Conservation (phyloP, 2,113 vertebrate species). For the Macaca nemestrina region DNA sequence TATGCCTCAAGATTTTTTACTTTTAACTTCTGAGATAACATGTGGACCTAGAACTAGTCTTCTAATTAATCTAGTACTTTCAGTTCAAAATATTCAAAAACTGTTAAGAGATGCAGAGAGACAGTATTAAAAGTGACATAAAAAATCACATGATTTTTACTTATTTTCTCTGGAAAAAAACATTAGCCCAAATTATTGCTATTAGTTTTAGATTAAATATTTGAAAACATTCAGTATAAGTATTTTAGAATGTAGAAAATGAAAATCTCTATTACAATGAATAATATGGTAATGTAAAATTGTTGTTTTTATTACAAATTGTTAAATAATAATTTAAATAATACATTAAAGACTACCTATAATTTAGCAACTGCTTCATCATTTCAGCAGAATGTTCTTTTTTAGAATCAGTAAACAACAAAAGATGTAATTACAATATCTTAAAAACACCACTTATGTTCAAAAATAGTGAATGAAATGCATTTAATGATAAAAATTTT, state of each 20-base stretch:
- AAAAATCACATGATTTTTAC: neutral
- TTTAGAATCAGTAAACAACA: neutral
- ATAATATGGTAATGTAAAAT: neutral
- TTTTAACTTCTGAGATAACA: neutral
- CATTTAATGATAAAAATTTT: neutral
- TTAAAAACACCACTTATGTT: neutral
- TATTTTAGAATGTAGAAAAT: conserved; percentile 9
- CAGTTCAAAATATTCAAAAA: neutral
- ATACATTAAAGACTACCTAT: neutral
- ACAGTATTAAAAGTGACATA: neutral
- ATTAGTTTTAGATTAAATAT: conserved; percentile 13
- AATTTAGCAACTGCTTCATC: neutral
- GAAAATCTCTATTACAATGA: neutral
- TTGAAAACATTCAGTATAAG: neutral
- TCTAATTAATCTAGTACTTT: neutral
- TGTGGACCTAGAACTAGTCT: neutral
- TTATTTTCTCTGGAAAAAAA: neutral
- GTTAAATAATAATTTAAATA: neutral
- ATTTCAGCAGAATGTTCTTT: neutral
- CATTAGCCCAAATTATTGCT: neutral
- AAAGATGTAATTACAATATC: neutral
- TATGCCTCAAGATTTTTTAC: neutral
- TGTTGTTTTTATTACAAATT: neutral
- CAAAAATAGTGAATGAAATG: neutral
- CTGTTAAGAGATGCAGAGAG: neutral